These are phyloP conservation scores for Drosophila melanogaster DNA, from an alignment of 1,140 invertebrate genomes.

Conservation along the genomic window Release_6_plus_ISO1_MT NT_033777.3:12793501-12794000, in stretches of 20 bases:
- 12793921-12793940: conserved; percentile 27
- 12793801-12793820: background rate
- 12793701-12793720: no score
- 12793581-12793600: background rate
- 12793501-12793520: conserved; percentile 45
- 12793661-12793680: no score
- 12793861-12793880: conserved; percentile 20
- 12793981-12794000: conserved; percentile 84
- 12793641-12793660: background rate
- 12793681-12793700: no score
- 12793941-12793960: conserved; percentile 71
- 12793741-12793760: no score
- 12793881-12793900: conserved; percentile 48
- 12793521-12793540: conserved; percentile 46
- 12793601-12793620: background rate
- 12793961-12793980: conserved; percentile 84
- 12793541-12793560: conserved; percentile 42
- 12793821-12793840: background rate
- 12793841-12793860: conserved; percentile 5
- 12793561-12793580: conserved; percentile 10
- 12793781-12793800: no score
- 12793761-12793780: no score
- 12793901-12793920: conserved; percentile 46
- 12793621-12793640: background rate
- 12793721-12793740: no score